These are phyloP conservation scores for Agonopterix arenella DNA, from an alignment of 2,888 invertebrate genomes.

Conservation along the genomic window DNA sequence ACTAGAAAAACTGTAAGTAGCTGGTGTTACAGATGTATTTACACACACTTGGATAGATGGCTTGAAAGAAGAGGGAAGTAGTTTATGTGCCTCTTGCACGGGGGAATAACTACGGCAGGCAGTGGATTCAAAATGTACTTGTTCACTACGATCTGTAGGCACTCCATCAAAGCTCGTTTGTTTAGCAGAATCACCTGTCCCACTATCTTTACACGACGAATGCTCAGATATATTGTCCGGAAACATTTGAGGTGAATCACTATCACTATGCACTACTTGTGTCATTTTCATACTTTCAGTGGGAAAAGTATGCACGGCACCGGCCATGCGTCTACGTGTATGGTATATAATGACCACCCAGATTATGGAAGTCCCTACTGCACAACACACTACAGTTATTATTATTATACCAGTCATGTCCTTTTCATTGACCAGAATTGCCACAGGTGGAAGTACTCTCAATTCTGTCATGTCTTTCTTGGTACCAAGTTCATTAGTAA, in stretches of 20 bases:
- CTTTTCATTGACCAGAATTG: constrained; percentile 79
- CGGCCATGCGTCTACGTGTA: constrained; percentile 82
- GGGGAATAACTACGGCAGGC: constrained; percentile 66
- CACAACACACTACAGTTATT: constrained; percentile 93
- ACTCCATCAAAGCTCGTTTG: constrained; percentile 81
- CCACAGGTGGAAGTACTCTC: constrained; percentile 79
- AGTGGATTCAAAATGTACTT: constrained; percentile 64
- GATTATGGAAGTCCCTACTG: constrained; percentile 92
- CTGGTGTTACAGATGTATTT: constrained; percentile 70
- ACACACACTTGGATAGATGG: constrained; percentile 74
- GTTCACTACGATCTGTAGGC: constrained; percentile 63
- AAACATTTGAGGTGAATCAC: constrained; percentile 68
- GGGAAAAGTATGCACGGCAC: constrained; percentile 63
- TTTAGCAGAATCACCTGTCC: constrained; percentile 87
- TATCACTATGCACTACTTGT: constrained; percentile 70
- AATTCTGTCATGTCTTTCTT: constrained; percentile 84
- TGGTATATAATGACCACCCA: constrained; percentile 96
- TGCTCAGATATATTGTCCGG: constrained; percentile 85
- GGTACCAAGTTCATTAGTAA: constrained; percentile 90
- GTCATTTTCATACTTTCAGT: constrained; percentile 69
- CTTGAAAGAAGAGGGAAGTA: constrained; percentile 70
- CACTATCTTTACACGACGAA: constrained; percentile 87
- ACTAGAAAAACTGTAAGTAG: constrained; percentile 76
- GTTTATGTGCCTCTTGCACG: constrained; percentile 69
- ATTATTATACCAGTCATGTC: constrained; percentile 92